phyloP scores from a whole-genome alignment of 2,113 vertebrate species.

The Rhabdomys dilectus region DNA sequence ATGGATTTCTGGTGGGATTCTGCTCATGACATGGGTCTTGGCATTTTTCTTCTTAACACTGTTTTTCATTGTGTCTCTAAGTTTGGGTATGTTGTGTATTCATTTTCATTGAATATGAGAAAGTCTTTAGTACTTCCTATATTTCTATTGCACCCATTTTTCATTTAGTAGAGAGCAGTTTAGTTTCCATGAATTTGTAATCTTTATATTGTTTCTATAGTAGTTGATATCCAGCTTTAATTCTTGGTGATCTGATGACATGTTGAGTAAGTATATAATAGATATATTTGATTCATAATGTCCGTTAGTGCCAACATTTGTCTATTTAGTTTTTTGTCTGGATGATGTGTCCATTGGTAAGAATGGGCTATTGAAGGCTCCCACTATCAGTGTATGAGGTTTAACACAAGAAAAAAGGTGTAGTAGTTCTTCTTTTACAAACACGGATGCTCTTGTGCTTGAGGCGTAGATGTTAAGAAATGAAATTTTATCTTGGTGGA shows the following conservation, averaged over 20 bases:
- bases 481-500: not conserved
- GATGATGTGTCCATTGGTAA: not conserved
- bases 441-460: not conserved
- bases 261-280: not conserved
- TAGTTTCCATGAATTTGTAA: not conserved
- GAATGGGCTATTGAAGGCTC: not conserved
- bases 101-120: too few species aligned
- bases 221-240: not conserved
- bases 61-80: too few species aligned
- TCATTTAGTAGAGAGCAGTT: not conserved
- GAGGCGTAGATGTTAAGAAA: not conserved
- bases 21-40: too few species aligned
- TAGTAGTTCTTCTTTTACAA: too few species aligned
- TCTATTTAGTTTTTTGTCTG: not conserved
- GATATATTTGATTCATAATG: not conserved
- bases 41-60: too few species aligned
- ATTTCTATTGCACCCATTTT: not conserved
- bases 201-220: not conserved
- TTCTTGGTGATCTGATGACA: not conserved
- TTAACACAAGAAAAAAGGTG: not conserved
- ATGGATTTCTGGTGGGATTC: too few species aligned
- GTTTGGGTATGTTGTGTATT: too few species aligned
- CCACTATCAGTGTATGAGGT: not conserved
- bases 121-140: too few species aligned
- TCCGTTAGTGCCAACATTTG: not conserved